Conservation (phyloP, 2,888 invertebrate genomes). For the Creontiades dilutus region DNA sequence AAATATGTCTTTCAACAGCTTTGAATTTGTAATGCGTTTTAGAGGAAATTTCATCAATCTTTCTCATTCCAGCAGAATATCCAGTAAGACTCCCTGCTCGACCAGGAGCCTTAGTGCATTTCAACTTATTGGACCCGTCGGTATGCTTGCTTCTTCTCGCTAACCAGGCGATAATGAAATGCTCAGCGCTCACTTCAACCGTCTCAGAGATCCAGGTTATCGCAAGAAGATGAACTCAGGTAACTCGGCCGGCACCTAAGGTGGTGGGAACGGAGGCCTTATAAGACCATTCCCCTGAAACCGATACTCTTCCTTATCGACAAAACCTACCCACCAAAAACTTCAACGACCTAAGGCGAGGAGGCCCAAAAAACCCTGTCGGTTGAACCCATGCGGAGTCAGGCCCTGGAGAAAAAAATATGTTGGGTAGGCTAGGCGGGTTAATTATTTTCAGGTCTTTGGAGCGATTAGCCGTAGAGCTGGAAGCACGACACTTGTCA, state of each 20-base stretch:
- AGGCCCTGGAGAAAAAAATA: slow-evolving; percentile 8
- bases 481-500: slow-evolving; percentile 55
- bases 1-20: no score
- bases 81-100: no score
- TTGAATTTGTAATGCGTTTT: no score
- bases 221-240: slow-evolving; percentile 33
- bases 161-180: background rate
- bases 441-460: slow-evolving; percentile 55
- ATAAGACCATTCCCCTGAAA: slow-evolving; percentile 52
- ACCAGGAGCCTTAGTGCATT: no score
- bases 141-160: no score
- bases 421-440: slow-evolving; percentile 25
- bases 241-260: slow-evolving; percentile 52
- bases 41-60: no score
- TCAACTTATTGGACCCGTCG: no score
- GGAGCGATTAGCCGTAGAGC: slow-evolving; percentile 48
- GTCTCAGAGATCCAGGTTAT: background rate
- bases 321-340: slow-evolving; percentile 29
- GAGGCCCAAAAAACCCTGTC: slow-evolving; percentile 42
- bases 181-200: slow-evolving; percentile 51
- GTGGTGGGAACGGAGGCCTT: slow-evolving; percentile 61
- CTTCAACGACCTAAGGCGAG: background rate
- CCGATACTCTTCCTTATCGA: slow-evolving; percentile 51
- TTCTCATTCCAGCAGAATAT: no score
- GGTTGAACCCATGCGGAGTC: background rate